These are phyloP conservation scores for Erpetoichthys calabaricus DNA, from an alignment of 2,797 vertebrate species.

Conservation along the genomic window DNA sequence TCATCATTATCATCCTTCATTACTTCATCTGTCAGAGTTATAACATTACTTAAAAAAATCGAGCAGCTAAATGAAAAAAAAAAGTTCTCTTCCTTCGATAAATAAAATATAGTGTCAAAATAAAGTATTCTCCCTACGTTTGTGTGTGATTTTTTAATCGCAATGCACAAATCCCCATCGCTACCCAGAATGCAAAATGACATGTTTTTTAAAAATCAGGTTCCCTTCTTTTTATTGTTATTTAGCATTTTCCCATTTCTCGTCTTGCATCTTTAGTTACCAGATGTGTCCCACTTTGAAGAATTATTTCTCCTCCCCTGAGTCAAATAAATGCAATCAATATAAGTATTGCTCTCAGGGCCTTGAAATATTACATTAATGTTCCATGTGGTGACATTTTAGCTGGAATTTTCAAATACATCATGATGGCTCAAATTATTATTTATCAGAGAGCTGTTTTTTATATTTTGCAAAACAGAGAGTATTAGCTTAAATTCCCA, in stretches of 20 bases:
- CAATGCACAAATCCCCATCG: no score
- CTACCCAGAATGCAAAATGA: no score
- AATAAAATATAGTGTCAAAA: no score
- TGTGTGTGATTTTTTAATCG: no score
- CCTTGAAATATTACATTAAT: conserved; percentile 99
- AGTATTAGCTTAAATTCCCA: conserved; percentile 83
- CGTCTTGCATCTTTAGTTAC: conserved; percentile 96
- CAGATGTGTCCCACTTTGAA: conserved; percentile 99
- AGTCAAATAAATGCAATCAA: conserved; percentile 99
- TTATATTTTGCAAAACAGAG: conserved; percentile 98
- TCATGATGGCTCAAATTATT: conserved; percentile 99
- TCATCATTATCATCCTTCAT: no score
- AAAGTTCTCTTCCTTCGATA: no score
- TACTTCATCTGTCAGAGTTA: no score
- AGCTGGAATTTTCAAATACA: conserved; percentile 99
- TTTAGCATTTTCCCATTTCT: conserved; percentile 92
- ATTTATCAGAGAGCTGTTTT: conserved; percentile 99
- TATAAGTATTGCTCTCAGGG: conserved; percentile 99
- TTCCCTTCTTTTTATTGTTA: conserved; percentile 86
- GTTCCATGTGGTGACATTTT: conserved; percentile 99
- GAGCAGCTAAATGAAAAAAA: no score
- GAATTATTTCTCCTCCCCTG: conserved; percentile 99
- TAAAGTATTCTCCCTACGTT: no score
- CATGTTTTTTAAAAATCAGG: conserved; percentile 39
- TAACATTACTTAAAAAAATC: no score